Evolutionary conservation across 2,797 vertebrate genomes (phyloP), one percentile per base, ranked within the genome.

Genomic region (Cyclopterus lumpus): DNA sequence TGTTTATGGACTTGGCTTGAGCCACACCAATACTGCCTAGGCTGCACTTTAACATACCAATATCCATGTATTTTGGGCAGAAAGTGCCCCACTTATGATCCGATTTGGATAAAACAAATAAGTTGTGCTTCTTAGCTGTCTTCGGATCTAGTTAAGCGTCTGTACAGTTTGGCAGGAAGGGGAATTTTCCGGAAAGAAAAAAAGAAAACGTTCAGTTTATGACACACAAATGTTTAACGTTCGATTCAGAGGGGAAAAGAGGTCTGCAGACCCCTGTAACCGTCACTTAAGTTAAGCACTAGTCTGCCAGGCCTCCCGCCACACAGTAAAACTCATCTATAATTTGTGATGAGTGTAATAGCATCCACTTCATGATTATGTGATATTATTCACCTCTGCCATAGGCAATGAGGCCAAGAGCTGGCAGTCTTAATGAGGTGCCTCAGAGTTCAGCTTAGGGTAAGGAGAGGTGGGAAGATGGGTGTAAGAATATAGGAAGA

Each of bases 361-460:
- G 93, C 95, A 97, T 96, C 83, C 94, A 96, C 96, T 96, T 96
- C 93, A 95, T 97, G 97, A 97, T 97, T 95, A 96, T 94, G 94
- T 95, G 94, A 93, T 97, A 96, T 97, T 96, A 95, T 95, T 96
- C 94, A 95, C 96, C 96, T 96, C 94, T 91, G 93, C 95, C 92
- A 93, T 91, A 95, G 96, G 95, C 96, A 96, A 95, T 95, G 94
- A 93, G 89, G 89, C 89, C 91, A 79, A 85, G 81, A 86, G 86
- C 90, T 88, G 83, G 81, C 69, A 86, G 79, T 75, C 87, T 91
- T 94, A 95, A 94, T 93, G 93, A 93, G 92, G 93, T 90, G 82
- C 86, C 73, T 86, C 84, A 90, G 92, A 92, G 93, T 93, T 93
- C 84, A 93, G 85, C 82, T 89, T 80, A 82, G 87, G 71, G 83